These are phyloP conservation scores for Apteryx owenii DNA, from an alignment of 2,113 vertebrate species.

Conservation along the genomic window DNA sequence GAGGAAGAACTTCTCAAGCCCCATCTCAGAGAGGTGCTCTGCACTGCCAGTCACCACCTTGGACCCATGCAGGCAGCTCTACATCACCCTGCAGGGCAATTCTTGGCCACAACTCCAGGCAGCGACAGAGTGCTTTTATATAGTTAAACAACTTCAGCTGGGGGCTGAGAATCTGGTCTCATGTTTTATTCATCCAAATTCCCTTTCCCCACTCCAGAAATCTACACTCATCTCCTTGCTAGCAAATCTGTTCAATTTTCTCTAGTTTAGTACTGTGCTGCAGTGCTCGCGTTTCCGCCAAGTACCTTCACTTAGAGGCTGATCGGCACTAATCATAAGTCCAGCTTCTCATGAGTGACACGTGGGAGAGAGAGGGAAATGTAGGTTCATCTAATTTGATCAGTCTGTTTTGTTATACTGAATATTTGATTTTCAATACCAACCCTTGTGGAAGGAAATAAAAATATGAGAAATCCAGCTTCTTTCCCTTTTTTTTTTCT, in stretches of 20 bases:
- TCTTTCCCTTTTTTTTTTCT: background rate
- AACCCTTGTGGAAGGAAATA: background rate
- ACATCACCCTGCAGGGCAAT: background rate
- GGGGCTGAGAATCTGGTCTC: background rate
- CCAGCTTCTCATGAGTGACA: slow-evolving; percentile 1
- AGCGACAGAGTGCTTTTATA: background rate
- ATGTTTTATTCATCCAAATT: slow-evolving; percentile 49
- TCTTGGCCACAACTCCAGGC: background rate
- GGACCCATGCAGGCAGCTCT: background rate
- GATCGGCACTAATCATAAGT: background rate
- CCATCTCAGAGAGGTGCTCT: rapidly evolving
- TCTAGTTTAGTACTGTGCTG: background rate
- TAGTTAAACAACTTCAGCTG: background rate
- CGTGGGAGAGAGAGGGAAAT: background rate
- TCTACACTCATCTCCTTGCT: background rate
- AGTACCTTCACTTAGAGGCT: background rate
- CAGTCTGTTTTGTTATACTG: background rate
- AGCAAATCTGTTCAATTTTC: slow-evolving; percentile 17
- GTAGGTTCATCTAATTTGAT: background rate
- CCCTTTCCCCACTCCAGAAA: slow-evolving; percentile 22
- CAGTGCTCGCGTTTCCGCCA: background rate
- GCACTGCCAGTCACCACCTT: background rate
- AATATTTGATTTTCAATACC: background rate
- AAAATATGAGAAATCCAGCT: background rate
- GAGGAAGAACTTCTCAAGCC: background rate